Conservation (phyloP, 2,113 vertebrate species). For the Catharus minimus region DNA sequence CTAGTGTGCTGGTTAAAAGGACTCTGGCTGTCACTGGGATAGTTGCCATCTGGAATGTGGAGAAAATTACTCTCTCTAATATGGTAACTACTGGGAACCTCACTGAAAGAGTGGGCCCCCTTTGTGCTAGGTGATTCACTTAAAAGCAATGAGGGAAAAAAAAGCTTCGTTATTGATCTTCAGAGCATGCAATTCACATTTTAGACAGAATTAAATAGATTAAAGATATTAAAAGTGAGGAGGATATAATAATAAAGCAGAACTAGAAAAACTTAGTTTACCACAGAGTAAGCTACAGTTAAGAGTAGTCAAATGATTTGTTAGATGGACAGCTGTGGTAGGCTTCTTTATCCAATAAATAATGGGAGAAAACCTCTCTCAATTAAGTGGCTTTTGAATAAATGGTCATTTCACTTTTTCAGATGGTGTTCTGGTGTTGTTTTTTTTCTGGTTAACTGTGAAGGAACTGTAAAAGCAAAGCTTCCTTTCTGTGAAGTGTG, state of each 20-base stretch:
- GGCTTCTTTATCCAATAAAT: not conserved
- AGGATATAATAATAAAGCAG: not conserved
- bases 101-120: not conserved
- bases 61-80: not conserved
- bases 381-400: not conserved
- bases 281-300: not conserved
- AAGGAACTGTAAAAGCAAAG: not conserved
- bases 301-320: not conserved
- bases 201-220: not conserved
- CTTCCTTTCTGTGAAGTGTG: not conserved
- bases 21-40: not conserved
- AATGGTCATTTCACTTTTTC: not conserved
- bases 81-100: conserved; percentile 3
- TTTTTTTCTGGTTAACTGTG: not conserved
- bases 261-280: not conserved
- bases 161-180: not conserved
- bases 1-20: conserved; percentile 23
- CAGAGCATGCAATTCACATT: not conserved
- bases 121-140: not conserved
- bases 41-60: conserved; percentile 22
- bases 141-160: not conserved
- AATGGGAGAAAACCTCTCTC: not conserved
- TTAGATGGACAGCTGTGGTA: not conserved
- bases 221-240: not conserved
- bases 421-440: not conserved